Evolutionary conservation across 92 coral and sea anemone species (phyloP), one percentile per base, ranked within the genome.

Genomic region (Phenganax marumi): DNA sequence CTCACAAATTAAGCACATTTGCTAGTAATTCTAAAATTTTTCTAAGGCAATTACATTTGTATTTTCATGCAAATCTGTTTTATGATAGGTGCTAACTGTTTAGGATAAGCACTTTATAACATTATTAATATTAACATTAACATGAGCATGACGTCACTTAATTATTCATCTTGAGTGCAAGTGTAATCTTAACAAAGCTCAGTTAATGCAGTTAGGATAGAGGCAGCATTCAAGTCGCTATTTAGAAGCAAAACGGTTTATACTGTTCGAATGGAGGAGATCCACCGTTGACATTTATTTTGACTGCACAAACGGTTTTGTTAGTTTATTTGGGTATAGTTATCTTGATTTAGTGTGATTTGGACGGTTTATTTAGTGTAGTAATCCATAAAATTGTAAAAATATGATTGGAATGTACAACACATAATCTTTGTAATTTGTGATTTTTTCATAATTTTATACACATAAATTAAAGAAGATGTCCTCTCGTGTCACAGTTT

Each of bases 401-500:
- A 68, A 68, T 68, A 68, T 68, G 73, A 68, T 68, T 18, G 73
- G 73, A 68, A 68, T 68, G 73, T 68, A 47, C 73, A 68, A 10
- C 48, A 68, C 73, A 68, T 68, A 68, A 68, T 68, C 73, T 68
- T 68, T 68, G 73, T 68, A 68, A 68, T 68, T 68, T 22, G n/a
- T 68, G 73, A 68, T 26, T 68, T 68, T 68, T 17, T 25, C 49
- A 68, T 12, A 25, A 68, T 68, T 6, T 8, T 68, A 68, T 68
- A 68, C 73, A 1, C 21, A 72, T 46, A 72, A 72, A 46, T 72
- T 39, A 72, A 72, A 72, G 77, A n/a, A 46, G 46, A 72, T 72
- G 56, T 72, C 77, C 52, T 72, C 56, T 43, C 77, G 56, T 72
- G 57, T 72, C 77, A 19, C 77, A 72, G n/a, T 43, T 72, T 68